Percentiles rank a stretch among this genome's conserved stretches.
These are phyloP conservation scores for Ridgeia piscesae DNA, from an alignment of 1,140 invertebrate species.

Conservation along the genomic window DNA sequence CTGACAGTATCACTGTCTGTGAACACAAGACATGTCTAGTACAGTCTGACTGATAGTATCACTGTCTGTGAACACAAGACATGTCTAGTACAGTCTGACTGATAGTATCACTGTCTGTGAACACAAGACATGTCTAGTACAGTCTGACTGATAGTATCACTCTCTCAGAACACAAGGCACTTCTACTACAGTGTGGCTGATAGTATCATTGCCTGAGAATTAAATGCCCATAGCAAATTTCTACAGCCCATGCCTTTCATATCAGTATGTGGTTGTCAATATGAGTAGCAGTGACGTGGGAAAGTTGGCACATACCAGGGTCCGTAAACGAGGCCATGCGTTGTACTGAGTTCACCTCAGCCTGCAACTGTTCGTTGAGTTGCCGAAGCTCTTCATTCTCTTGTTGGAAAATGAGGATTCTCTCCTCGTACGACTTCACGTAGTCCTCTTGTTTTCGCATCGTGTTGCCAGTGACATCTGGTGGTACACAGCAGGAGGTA, in stretches of 20 bases:
- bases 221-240: not conserved
- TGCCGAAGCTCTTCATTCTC: not conserved
- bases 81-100: not conserved
- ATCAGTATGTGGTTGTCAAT: not conserved
- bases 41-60: not conserved
- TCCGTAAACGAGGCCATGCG: conserved; percentile 12
- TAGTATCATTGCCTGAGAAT: not conserved
- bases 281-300: not conserved
- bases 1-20: not conserved
- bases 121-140: too few relatives aligned
- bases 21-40: not conserved
- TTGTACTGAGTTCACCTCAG: not conserved
- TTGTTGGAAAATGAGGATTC: not conserved
- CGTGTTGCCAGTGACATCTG: not conserved
- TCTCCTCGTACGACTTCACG: not conserved
- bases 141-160: too few relatives aligned
- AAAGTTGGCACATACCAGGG: not conserved
- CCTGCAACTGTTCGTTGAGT: conserved; percentile 13
- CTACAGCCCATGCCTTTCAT: not conserved
- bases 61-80: not conserved
- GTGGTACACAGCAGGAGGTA: not conserved
- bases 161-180: too few relatives aligned
- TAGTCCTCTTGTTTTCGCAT: not conserved
- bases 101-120: not conserved
- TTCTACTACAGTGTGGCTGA: too few relatives aligned